Evolutionary conservation across 2,888 invertebrate genomes (phyloP).

Genomic region (Zaprionus bogoriensis): DNA sequence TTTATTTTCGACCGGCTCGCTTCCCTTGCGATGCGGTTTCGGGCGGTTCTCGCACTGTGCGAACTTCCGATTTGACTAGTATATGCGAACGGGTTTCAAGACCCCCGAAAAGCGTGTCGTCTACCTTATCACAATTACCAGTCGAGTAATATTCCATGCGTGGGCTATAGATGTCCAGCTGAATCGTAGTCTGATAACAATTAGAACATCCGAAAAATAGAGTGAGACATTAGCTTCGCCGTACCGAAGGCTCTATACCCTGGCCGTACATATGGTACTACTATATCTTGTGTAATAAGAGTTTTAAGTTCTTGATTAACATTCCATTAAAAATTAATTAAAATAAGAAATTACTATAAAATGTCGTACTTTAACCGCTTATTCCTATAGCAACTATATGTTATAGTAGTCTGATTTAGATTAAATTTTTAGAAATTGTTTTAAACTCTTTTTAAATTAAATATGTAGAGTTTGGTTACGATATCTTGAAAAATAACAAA

Average conservation of each 20-base stretch:
- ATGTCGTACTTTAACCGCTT: too few species aligned
- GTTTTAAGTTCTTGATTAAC: too few species aligned
- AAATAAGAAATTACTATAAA: too few species aligned
- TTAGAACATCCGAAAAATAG: slow-evolving; percentile 12
- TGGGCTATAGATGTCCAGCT: background rate
- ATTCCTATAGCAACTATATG: background rate
- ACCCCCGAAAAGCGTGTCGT: background rate
- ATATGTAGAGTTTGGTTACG: too few species aligned
- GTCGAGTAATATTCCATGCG: slow-evolving; percentile 47
- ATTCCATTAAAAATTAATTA: too few species aligned
- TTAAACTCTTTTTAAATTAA: too few species aligned
- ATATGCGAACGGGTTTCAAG: slow-evolving; percentile 10
- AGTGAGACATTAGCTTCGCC: too few species aligned
- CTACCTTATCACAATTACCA: slow-evolving; percentile 20
- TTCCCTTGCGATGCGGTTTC: slow-evolving; percentile 16
- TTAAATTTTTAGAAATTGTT: too few species aligned
- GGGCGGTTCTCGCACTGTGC: background rate
- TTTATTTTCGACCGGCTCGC: slow-evolving; percentile 7
- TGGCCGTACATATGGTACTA: too few species aligned
- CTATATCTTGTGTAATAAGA: too few species aligned
- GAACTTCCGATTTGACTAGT: slow-evolving; percentile 35
- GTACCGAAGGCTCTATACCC: too few species aligned
- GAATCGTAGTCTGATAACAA: slow-evolving; percentile 21
- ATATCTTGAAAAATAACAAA: too few species aligned
- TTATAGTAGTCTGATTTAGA: background rate